Base-by-base conservation (phyloP, 2,888 invertebrate genomes). In the Meteorus colon region DNA sequence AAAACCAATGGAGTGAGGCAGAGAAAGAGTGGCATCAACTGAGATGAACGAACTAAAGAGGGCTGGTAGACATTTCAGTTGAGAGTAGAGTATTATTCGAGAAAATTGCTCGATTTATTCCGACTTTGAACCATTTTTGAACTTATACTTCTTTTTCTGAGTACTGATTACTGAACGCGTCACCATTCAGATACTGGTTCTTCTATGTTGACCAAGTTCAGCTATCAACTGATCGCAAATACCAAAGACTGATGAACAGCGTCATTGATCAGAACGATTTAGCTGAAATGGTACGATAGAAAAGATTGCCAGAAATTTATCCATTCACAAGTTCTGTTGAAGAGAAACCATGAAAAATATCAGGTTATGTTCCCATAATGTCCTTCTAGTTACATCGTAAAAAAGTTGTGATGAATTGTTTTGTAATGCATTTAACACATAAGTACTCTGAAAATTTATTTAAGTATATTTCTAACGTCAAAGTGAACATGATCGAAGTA, bases 41-140 rank as follows among this genome's bases (percentile, higher is more conserved):
- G 4, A n/a, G 55, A n/a, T 27, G 27, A 3, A n/a, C n/a, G 2
- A 2, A n/a, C 10, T 2, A 65, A 19, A 19, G 62, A 51, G 45
- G 45, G n/a, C 31, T 27, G 19, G n/a, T 29, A 8, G 27, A 4
- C 45, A 16, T 48, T 29, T n/a, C 6, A 37, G 51, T 27, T 48
- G 37, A 24, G 60, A 29, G 73, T 76, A 78, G 74, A 77, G 77
- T 80, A 83, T 84, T 81, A 80, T 81, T 82, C 80, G 84, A 80
- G 77, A 82, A 84, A 84, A 85, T 86, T 84, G 84, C 82, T 75
- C 77, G 82, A 85, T 86, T 85, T 41, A 34, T 84, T 85, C 85
- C 84, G 85, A 82, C 83, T 81, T 82, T 75, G 34, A 72, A 60
- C 62, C 27, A 31, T 63, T 48, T 73, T 41, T 10, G 5, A 65